phyloP scores from a whole-genome alignment of 1,140 invertebrate genomes.

The Sinonovacula constricta region DNA sequence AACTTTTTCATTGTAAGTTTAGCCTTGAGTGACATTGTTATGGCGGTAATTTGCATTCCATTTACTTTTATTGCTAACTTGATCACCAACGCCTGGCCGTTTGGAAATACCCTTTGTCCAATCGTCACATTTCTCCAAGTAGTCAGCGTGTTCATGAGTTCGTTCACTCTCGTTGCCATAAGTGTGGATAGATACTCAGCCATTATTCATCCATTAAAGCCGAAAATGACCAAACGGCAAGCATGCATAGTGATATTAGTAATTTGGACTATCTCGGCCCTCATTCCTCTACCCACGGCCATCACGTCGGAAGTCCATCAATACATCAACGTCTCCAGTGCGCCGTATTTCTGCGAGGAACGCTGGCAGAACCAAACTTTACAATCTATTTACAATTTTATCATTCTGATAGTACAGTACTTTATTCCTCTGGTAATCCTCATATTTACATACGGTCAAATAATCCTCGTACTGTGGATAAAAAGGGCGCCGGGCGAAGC shows the following conservation, averaged over 20 bases:
- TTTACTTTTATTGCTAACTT: slow-evolving; percentile 95
- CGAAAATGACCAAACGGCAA: slow-evolving; percentile 86
- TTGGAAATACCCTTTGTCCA: slow-evolving; percentile 94
- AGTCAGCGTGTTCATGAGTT: slow-evolving; percentile 97
- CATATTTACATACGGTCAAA: slow-evolving; percentile 91
- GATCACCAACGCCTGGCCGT: slow-evolving; percentile 92
- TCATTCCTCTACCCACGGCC: slow-evolving; percentile 89
- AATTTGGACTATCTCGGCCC: slow-evolving; percentile 88
- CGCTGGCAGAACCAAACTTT: slow-evolving; percentile 76
- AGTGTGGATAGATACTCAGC: slow-evolving; percentile 97
- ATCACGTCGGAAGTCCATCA: slow-evolving; percentile 81
- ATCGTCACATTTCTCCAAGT: slow-evolving; percentile 90
- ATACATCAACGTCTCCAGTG: slow-evolving; percentile 61
- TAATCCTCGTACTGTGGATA: slow-evolving; percentile 93
- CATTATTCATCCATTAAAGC: slow-evolving; percentile 91
- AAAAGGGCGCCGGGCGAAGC: slow-evolving; percentile 91
- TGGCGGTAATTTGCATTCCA: slow-evolving; percentile 95
- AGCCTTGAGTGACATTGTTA: slow-evolving; percentile 96
- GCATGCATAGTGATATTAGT: slow-evolving; percentile 85
- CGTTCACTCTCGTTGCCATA: slow-evolving; percentile 96
- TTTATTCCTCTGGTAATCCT: slow-evolving; percentile 90
- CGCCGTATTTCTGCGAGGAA: slow-evolving; percentile 67
- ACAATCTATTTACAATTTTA: slow-evolving; percentile 86
- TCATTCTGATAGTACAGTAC: slow-evolving; percentile 91
- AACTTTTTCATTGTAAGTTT: slow-evolving; percentile 98